A percentile compares a stretch with the other conserved stretches of the same genome.
phyloP scores from a whole-genome alignment of 2,797 vertebrate species.

The Adrianichthys oophorus region DNA sequence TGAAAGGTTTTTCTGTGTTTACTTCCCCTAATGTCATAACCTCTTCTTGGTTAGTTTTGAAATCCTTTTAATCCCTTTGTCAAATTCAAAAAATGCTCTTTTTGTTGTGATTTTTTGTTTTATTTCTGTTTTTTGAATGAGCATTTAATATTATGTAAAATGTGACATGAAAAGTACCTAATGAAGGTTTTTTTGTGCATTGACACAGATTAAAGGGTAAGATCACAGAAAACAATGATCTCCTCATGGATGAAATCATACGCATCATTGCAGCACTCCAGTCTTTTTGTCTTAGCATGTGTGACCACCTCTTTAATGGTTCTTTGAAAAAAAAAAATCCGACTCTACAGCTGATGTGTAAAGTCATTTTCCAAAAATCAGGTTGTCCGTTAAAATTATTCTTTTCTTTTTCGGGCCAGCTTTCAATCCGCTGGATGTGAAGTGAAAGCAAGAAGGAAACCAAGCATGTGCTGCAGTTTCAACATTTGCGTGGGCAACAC shows the following conservation, averaged over 20 bases:
- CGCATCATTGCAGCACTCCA: too few species aligned
- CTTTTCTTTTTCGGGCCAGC: constrained; percentile 41
- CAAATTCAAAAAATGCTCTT: too few species aligned
- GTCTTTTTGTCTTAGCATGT: too few species aligned
- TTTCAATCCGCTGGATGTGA: constrained; percentile 54
- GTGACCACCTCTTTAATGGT: too few species aligned
- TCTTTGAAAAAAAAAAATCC: too few species aligned
- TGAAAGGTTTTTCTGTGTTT: too few species aligned
- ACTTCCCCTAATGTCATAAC: too few species aligned
- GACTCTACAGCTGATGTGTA: constrained; percentile 6
- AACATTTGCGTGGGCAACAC: constrained; percentile 82
- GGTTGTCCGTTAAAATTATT: constrained; percentile 37
- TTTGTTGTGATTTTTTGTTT: background rate
- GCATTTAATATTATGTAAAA: background rate
- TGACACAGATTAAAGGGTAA: background rate
- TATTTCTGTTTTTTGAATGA: background rate
- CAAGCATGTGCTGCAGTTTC: constrained; percentile 82
- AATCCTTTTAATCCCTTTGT: too few species aligned
- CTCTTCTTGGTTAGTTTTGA: too few species aligned
- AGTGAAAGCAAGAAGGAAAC: constrained; percentile 77
- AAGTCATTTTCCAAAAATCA: constrained; percentile 46
- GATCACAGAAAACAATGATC: background rate
- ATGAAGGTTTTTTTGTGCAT: background rate
- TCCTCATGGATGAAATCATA: too few species aligned
- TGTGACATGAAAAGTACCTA: background rate